These are phyloP conservation scores for Pseudeuparius sepicola DNA, from an alignment of 2,888 invertebrate genomes.

Conservation along the genomic window DNA sequence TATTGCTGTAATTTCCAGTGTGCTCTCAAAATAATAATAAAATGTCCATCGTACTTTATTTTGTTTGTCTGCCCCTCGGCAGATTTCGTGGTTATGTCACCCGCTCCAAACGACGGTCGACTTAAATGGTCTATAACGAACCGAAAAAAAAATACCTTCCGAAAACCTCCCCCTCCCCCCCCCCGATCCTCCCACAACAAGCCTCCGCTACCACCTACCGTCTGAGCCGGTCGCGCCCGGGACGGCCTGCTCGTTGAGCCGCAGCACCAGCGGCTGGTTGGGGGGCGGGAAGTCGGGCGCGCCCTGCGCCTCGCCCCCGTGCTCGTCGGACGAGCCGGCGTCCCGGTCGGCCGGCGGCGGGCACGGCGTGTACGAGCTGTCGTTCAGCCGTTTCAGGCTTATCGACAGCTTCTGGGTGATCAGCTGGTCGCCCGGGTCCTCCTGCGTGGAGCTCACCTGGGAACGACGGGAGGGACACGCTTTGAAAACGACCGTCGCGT, in stretches of 20 bases:
- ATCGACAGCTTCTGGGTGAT: constrained; percentile 66
- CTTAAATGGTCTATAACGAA: background rate
- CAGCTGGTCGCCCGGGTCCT: constrained; percentile 46
- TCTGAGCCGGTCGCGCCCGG: constrained; percentile 45
- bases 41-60: too few relatives aligned
- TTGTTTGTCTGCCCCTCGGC: too few relatives aligned
- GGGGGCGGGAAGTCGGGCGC: constrained; percentile 45
- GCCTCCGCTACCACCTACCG: too few relatives aligned
- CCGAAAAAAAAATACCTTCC: constrained; percentile 5
- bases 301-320: constrained; percentile 28
- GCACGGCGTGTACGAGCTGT: constrained; percentile 50
- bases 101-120: too few relatives aligned
- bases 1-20: too few relatives aligned
- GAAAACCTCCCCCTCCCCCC: too few relatives aligned
- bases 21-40: too few relatives aligned
- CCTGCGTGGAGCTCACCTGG: constrained; percentile 32
- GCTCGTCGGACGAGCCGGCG: constrained; percentile 32
- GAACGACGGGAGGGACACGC: too few relatives aligned
- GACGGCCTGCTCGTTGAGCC: constrained; percentile 47
- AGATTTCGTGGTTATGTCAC: too few relatives aligned
- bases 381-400: constrained; percentile 60
- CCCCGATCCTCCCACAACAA: too few relatives aligned
- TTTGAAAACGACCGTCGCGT: too few relatives aligned
- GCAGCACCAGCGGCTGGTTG: constrained; percentile 45
- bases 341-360: constrained; percentile 35